A percentile compares a stretch with the other conserved stretches of the same genome.
Evolutionary conservation across 2,888 invertebrate species (phyloP).

Genomic region (Caenorhabditis auriculariae): DNA sequence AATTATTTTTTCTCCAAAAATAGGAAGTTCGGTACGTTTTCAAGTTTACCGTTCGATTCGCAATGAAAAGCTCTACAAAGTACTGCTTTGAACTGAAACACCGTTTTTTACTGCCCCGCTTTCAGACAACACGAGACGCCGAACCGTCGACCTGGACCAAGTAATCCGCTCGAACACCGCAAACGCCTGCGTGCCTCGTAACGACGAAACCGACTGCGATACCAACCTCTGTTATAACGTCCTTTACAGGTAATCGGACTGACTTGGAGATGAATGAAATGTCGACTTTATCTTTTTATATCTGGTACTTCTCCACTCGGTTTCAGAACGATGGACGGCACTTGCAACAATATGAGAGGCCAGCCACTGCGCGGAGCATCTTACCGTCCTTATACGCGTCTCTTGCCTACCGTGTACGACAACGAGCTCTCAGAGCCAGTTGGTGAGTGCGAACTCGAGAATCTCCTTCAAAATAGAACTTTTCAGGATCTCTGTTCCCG

Average conservation of each 20-base stretch:
- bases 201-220: conserved; percentile 61
- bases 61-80: too few species aligned
- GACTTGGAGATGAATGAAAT: neutral
- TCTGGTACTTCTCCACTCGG: neutral
- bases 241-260: conserved; percentile 34
- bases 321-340: conserved; percentile 86
- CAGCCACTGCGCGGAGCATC: conserved; percentile 91
- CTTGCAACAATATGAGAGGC: conserved; percentile 83
- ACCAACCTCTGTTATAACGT: conserved; percentile 58
- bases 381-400: conserved; percentile 71
- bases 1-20: too few species aligned
- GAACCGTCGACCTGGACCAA: conserved; percentile 44
- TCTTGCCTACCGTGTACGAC: conserved; percentile 54
- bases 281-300: neutral
- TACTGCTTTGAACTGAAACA: too few species aligned
- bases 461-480: too few species aligned
- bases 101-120: too few species aligned
- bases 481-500: conserved; percentile 35
- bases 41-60: too few species aligned
- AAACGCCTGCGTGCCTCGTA: conserved; percentile 60
- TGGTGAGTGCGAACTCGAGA: conserved; percentile 30
- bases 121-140: conserved; percentile 42
- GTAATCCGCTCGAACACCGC: conserved; percentile 59
- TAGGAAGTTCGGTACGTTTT: too few species aligned
- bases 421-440: conserved; percentile 58